Evolutionary conservation across 1,140 invertebrate species (phyloP), one percentile per base, ranked within the genome.

Genomic region (Euura lappo): DNA sequence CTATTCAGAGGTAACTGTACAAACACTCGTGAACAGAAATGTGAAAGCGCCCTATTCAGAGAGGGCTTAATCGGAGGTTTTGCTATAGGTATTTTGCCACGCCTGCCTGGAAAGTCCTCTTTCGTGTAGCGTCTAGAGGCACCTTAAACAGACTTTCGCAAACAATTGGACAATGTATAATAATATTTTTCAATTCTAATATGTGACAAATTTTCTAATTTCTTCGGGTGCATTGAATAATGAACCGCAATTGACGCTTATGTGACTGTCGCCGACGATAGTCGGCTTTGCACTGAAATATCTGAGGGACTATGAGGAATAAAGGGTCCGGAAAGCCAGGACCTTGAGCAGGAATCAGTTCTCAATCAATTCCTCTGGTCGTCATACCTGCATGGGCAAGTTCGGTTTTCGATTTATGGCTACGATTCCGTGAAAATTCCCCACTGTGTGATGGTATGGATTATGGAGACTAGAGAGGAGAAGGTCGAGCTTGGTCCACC

Each of bases 301-400:
- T 51, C 47, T 51, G 47, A 51, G 47, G 47, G 51, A 60, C 51
- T 60, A n/a, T 60, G 51, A 60, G 51, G 51, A 60, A 60, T 60
- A 6, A 60, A 60, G 13, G 51, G 6, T 60, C 51, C 8, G 51
- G 51, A 60, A 8, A 60, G 51, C 51, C 51, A 60, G 51, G 51
- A 60, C 51, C 51, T 60, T 60, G 51, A 60, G 5, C 51, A 60
- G 51, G 13, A 60, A 60, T n/a, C 6, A 5, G 51, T 60, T 60
- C 51, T 60, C 6, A 60, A 6, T 5, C 51, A 6, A 60, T 60
- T 1, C 51, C 51, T 60, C 6, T 3, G 51, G 51, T 6, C 13
- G 2, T 4, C 13, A 60, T 60, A 60, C 51, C 6, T 60, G 51
- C 10, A 60, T 60, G 10, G 10, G 3, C 10, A 60, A 3, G 3